Conservation (phyloP, 1,140 invertebrate genomes). For the Leptinotarsa texana region DNA sequence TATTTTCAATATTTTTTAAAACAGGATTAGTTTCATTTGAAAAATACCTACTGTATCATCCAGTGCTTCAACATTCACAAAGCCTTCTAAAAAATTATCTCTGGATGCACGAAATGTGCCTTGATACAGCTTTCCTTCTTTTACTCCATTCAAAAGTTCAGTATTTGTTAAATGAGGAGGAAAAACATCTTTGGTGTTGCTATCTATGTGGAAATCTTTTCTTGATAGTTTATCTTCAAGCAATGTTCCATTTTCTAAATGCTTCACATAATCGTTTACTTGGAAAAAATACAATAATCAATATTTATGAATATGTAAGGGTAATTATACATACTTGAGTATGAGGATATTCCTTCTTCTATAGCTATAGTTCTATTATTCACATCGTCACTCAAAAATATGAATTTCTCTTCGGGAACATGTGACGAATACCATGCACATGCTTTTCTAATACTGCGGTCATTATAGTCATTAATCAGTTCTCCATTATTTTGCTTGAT, state of each 20-base stretch:
- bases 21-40: no score
- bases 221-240: conserved; percentile 81
- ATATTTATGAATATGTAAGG: conserved; percentile 62
- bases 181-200: conserved; percentile 70
- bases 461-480: conserved; percentile 88
- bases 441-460: conserved; percentile 82
- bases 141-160: conserved; percentile 79
- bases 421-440: conserved; percentile 81
- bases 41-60: conserved; percentile 70
- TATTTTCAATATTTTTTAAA: no score
- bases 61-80: conserved; percentile 76
- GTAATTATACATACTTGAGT: conserved; percentile 63
- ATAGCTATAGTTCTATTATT: conserved; percentile 75
- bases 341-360: conserved; percentile 69
- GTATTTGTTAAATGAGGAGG: conserved; percentile 82
- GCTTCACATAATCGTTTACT: conserved; percentile 50
- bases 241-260: conserved; percentile 58
- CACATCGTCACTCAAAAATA: conserved; percentile 87
- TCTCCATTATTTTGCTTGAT: conserved; percentile 81
- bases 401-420: conserved; percentile 66
- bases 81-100: conserved; percentile 96
- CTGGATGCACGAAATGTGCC: conserved; percentile 83
- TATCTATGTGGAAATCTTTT: conserved; percentile 66
- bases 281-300: conserved; percentile 28
- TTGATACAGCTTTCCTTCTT: conserved; percentile 77